Evolutionary conservation across 1,140 invertebrate species (phyloP), one percentile per base, ranked within the genome.

Genomic region (Lordiphosa clarofinis): DNA sequence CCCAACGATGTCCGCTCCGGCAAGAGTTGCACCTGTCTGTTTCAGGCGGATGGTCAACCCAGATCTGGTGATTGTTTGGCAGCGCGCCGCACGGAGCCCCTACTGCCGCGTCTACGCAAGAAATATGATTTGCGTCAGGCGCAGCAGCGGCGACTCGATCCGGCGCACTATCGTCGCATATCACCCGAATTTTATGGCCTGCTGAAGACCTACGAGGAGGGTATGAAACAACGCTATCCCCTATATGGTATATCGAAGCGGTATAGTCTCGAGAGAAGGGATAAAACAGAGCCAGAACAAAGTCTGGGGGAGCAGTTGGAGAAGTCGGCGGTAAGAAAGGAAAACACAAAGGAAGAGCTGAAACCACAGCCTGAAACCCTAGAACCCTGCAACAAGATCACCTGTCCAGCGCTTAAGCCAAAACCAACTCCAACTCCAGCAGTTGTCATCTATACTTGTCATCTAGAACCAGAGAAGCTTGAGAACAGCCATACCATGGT

Each of bases 111-210:
- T 8, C 47, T 46, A 10, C 61, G 67, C 2, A 31, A 48, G 10
- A 73, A 52, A 28, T 43, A 42, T 7, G 57, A 62, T 33, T 4
- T 86, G 10, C 69, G 68, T 2, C 50, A 52, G 49, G 55, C 33
- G 44, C 58, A 56, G 1, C 76, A 68, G 15, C 69, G 73, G 4
- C 64, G 58, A 2, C 50, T 73, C 24, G 44, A 70, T 64, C 69
- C 84, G 11, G 21, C 55, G 1, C 44, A 40, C 44, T 87, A 63
- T 12, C 66, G 67, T 1, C 76, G 73, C 37, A 87, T 87, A 4
- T 87, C 82, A 4, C 84, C 82, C 0, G 76, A 87, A 19, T 87
- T 87, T 42, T 78, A 65, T 0, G 11, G 48, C 11, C 54, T 87
- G n/a, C 60, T 87, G n/a, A 53, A 71, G 28, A 19, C 43, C 39